Conservation (phyloP, 2,113 vertebrate species). For the Labeo catla region DNA sequence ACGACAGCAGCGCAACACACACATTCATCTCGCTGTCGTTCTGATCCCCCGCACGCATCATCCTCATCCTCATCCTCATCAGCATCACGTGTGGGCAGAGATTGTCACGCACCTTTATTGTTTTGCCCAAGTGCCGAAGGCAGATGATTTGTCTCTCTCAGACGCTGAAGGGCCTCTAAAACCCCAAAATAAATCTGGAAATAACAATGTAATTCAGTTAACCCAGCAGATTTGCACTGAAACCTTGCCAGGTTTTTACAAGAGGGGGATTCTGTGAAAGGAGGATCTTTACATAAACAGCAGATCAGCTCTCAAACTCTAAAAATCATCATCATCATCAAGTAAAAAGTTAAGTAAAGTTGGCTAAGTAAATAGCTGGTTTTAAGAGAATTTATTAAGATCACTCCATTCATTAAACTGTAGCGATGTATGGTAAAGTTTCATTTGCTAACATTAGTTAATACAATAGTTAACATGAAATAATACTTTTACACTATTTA, state of each 20-base stretch:
- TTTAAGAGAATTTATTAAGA: not conserved
- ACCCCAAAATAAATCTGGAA: slow-evolving; percentile 1
- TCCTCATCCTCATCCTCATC: slow-evolving; percentile 1
- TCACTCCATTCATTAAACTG: not conserved
- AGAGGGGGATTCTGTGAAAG: not conserved
- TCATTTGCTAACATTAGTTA: no score
- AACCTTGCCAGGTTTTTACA: not conserved
- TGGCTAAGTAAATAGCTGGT: not conserved
- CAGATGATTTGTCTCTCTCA: slow-evolving; percentile 28
- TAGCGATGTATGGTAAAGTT: no score
- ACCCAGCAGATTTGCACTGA: not conserved
- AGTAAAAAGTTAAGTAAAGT: not conserved
- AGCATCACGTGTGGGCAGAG: slow-evolving; percentile 2
- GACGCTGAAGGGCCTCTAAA: not conserved
- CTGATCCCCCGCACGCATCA: slow-evolving; percentile 14
- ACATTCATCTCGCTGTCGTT: slow-evolving; percentile 42
- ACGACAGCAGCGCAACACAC: slow-evolving; percentile 38
- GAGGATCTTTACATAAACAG: not conserved
- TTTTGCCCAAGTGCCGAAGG: slow-evolving; percentile 31
- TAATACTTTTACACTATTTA: not conserved
- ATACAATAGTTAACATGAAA: not conserved
- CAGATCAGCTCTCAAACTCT: not conserved
- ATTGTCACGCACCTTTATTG: slow-evolving; percentile 24
- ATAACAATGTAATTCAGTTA: not conserved
- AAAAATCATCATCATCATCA: not conserved